Conservation (phyloP, 1,140 invertebrate genomes). For the Elymnias hypermnestra region DNA sequence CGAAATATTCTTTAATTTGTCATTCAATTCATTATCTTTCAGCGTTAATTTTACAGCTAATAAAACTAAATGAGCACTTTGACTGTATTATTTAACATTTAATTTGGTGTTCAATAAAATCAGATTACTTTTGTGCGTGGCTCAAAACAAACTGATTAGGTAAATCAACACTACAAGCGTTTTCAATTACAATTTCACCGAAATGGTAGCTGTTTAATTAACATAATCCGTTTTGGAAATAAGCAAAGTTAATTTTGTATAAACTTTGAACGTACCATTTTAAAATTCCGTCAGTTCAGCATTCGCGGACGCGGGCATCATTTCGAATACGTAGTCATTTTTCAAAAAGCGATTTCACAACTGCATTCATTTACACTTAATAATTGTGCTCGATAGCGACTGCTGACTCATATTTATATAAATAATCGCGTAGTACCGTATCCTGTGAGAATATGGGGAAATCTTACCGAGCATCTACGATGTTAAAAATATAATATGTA, state of each 20-base stretch:
- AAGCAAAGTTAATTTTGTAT: slow-evolving; percentile 62
- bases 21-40: no score
- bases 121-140: slow-evolving; percentile 31
- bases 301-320: slow-evolving; percentile 31
- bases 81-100: neutral
- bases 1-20: no score
- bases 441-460: no score
- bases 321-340: slow-evolving; percentile 42
- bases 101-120: slow-evolving; percentile 24
- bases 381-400: slow-evolving; percentile 62
- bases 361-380: slow-evolving; percentile 65
- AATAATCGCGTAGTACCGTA: no score
- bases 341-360: slow-evolving; percentile 56
- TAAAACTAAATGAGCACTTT: no score
- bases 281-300: slow-evolving; percentile 31
- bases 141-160: slow-evolving; percentile 65
- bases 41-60: no score
- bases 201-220: slow-evolving; percentile 58
- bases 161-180: slow-evolving; percentile 61
- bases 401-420: slow-evolving; percentile 65
- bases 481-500: no score
- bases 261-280: slow-evolving; percentile 41
- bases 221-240: slow-evolving; percentile 59
- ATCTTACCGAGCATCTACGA: no score
- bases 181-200: slow-evolving; percentile 55